Conservation (phyloP, 2,797 vertebrate species). For the Anabas testudineus region DNA sequence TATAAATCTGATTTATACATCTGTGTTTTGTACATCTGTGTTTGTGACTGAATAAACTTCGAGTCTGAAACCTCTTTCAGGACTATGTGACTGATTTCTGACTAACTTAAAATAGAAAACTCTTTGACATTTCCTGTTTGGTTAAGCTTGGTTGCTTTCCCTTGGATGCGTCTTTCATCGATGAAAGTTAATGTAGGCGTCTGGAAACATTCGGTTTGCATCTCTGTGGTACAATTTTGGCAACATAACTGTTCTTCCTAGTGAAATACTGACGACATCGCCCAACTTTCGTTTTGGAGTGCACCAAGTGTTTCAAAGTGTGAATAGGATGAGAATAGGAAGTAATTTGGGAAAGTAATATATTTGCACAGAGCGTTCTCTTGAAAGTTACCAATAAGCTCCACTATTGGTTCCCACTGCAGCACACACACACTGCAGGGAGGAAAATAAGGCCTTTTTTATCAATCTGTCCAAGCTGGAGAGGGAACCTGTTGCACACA, state of each 20-base stretch:
- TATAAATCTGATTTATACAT: not conserved
- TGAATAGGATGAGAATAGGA: not conserved
- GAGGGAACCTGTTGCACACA: not conserved
- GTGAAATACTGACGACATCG: conserved; percentile 10
- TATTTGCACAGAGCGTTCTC: not conserved
- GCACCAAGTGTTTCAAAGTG: not conserved
- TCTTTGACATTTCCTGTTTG: not conserved
- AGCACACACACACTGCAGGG: conserved; percentile 7
- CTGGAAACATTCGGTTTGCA: conserved; percentile 5
- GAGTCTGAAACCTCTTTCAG: not conserved
- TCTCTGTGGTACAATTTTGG: conserved; percentile 7
- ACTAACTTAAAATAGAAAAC: not conserved
- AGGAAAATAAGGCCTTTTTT: not conserved
- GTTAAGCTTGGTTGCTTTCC: conserved; percentile 17
- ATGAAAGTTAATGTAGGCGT: conserved; percentile 32
- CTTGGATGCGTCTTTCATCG: not conserved
- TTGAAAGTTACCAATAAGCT: not conserved
- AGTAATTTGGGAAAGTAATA: not conserved
- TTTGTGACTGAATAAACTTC: not conserved
- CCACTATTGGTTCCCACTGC: conserved; percentile 1
- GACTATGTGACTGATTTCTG: not conserved
- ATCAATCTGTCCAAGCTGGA: not conserved
- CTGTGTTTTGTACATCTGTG: no score
- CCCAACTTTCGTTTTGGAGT: conserved; percentile 4
- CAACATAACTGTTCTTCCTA: not conserved